Percentiles rank a stretch among this genome's conserved stretches.
Conservation (phyloP, 2,888 invertebrate genomes). For the Bombylius discolor region DNA sequence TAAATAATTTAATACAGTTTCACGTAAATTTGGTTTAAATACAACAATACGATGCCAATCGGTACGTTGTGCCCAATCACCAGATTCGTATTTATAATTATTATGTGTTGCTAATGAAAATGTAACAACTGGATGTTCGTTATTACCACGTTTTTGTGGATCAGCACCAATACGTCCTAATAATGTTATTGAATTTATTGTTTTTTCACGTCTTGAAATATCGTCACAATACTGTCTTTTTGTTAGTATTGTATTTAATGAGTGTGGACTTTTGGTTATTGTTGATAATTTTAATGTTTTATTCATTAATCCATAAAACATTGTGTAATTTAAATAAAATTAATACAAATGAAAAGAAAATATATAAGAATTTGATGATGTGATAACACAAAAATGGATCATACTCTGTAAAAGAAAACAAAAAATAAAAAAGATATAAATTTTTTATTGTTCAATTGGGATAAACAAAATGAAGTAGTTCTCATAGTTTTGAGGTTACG, state of each 20-base stretch:
- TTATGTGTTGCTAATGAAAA: constrained; percentile 85
- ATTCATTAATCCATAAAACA: background rate
- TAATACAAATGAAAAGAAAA: too few species aligned
- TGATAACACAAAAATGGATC: too few species aligned
- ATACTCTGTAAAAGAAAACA: too few species aligned
- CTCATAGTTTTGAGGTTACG: too few species aligned
- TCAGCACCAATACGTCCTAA: constrained; percentile 81
- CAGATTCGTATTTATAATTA: constrained; percentile 66
- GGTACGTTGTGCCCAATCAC: constrained; percentile 70
- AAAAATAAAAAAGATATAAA: too few species aligned
- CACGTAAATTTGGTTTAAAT: constrained; percentile 71
- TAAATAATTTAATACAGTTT: constrained; percentile 62
- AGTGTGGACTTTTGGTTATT: background rate
- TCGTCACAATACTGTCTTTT: background rate
- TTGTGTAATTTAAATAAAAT: background rate
- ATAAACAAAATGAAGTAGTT: too few species aligned
- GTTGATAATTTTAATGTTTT: background rate
- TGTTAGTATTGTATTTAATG: background rate
- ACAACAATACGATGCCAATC: constrained; percentile 87
- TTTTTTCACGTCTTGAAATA: constrained; percentile 32
- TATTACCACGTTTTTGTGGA: constrained; percentile 70
- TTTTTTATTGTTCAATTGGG: too few species aligned
- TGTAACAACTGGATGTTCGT: constrained; percentile 71
- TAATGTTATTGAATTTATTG: constrained; percentile 71
- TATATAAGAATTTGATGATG: too few species aligned